Evolutionary conservation across 1,140 invertebrate genomes (phyloP), one percentile per base, ranked within the genome.

Genomic region (Brachionus plicatilis): DNA sequence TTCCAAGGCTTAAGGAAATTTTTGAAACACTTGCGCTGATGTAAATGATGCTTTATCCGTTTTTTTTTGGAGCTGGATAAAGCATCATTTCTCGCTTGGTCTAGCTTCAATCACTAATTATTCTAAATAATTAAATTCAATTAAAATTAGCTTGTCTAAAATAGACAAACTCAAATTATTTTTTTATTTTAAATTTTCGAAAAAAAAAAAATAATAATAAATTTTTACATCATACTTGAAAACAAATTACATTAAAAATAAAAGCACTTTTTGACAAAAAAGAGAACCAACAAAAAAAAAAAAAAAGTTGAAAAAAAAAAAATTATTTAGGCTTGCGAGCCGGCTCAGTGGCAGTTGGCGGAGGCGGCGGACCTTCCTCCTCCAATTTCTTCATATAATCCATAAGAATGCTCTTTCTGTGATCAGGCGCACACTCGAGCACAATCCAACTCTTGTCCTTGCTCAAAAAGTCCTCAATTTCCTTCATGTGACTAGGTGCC

Each of bases 331-430:
- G 41, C 27, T 89, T 85, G 56, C 95, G 90, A 27, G 93, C 93
- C 43, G 95, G 95, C 90, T 98, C 96, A 27, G 95, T 95, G 56
- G 96, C 95, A 29, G 97, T 99, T 14, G 96, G 96, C 17, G 97
- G 97, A 41, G 97, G 96, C 7, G 97, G 97, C 0, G 96, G 95
- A 20, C 97, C 97, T 88, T 95, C 93, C 87, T 94, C 93, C 85
- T 96, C 95, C 86, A 99, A 90, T 89, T 98, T 96, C 87, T 98
- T 95, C 84, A 99, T 92, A 90, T 98, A 98, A 53, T 93, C 91
- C 88, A 94, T 92, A 4, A 99, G 90, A 80, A 98, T 92, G 85
- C 94, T 93, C 85, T 93, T 93, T 50, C 97, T 92, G 88, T 99
- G 96, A 11, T 96, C 93, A 0, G 93, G 92, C 84, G 96, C 93